Evolutionary conservation across 2,888 invertebrate species (phyloP).

Genomic region (Tiliacea aurago): DNA sequence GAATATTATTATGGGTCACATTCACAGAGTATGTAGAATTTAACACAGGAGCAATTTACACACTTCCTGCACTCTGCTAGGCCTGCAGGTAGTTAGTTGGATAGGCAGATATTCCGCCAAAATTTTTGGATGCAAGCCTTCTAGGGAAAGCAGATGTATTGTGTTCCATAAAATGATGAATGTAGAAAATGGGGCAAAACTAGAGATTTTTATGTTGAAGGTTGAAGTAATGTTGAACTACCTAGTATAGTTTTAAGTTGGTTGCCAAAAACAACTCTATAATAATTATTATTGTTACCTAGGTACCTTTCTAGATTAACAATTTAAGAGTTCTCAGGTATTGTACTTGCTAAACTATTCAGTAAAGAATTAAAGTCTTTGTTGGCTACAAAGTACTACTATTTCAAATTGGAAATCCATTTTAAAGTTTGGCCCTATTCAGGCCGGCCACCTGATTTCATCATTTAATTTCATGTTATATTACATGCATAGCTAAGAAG

Average conservation of each 20-base stretch:
- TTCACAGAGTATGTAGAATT: background rate
- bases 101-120: background rate
- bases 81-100: background rate
- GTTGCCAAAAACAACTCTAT: background rate
- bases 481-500: background rate
- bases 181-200: background rate
- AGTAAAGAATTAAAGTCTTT: background rate
- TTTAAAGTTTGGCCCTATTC: background rate
- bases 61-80: background rate
- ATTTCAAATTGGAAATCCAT: background rate
- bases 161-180: background rate
- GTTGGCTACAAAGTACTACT: background rate
- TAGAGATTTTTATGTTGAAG: background rate
- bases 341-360: background rate
- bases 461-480: background rate
- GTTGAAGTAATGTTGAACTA: rapidly evolving
- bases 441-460: background rate
- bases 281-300: background rate
- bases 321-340: background rate
- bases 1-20: background rate
- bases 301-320: background rate
- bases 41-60: background rate
- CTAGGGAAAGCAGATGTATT: background rate
- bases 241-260: background rate
- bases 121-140: background rate